phyloP scores from a whole-genome alignment of 1,140 invertebrate genomes.

The Cotesia vestalis region DNA sequence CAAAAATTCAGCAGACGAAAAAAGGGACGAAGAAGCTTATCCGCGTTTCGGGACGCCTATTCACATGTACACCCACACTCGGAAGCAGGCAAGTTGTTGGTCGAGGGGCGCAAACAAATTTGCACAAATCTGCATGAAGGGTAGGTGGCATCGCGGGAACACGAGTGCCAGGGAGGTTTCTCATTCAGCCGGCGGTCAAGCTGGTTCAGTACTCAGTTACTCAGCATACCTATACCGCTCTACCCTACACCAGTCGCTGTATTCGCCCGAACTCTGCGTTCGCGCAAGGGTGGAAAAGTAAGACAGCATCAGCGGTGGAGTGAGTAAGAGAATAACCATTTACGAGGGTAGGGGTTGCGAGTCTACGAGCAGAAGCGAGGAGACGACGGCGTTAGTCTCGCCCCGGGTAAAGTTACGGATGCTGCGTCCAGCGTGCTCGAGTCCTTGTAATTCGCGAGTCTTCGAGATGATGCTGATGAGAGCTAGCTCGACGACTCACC shows the following conservation, averaged over 20 bases:
- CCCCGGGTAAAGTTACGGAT: conserved; percentile 34
- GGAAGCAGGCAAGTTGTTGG: conserved; percentile 15
- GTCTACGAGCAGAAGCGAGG: conserved; percentile 9
- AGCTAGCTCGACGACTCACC: conserved; percentile 14
- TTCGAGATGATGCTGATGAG: conserved; percentile 21
- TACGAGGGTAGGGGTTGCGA: neutral
- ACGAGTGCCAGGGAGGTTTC: conserved; percentile 18
- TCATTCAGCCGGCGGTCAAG: conserved; percentile 37
- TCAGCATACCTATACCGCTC: too few species aligned
- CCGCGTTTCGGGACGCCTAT: conserved; percentile 4
- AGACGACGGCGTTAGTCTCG: conserved; percentile 29
- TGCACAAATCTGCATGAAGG: conserved; percentile 40
- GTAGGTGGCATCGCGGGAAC: conserved; percentile 5
- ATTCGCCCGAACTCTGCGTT: conserved; percentile 25
- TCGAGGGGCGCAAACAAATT: conserved; percentile 34
- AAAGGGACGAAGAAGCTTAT: conserved; percentile 10
- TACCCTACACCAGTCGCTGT: too few species aligned
- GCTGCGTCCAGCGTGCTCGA: conserved; percentile 36
- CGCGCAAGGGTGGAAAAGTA: conserved; percentile 29
- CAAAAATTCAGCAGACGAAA: conserved; percentile 1
- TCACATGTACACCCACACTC: neutral
- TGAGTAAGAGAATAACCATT: neutral
- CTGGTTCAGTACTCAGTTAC: conserved; percentile 21
- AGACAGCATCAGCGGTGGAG: neutral
- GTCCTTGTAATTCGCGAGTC: conserved; percentile 40